Evolutionary conservation across 2,113 vertebrate species (phyloP).

Genomic region (Sturnus vulgaris): DNA sequence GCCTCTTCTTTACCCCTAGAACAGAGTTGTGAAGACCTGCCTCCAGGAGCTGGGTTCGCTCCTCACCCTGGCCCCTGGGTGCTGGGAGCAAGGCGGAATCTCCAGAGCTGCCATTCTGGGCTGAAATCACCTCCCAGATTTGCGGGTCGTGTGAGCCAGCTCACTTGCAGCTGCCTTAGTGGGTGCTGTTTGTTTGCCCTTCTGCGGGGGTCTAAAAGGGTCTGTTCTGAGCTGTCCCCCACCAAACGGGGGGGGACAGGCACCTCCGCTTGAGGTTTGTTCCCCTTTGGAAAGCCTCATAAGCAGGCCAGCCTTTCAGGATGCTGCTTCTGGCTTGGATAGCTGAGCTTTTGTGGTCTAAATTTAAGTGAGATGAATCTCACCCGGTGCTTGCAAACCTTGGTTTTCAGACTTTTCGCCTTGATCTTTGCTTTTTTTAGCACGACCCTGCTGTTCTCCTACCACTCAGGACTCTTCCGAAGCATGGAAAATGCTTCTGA

Average conservation of each 20-base stretch:
- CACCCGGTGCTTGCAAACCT: background rate
- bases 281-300: accelerated
- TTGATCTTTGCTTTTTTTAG: background rate
- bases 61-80: background rate
- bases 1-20: no score
- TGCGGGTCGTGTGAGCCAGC: accelerated
- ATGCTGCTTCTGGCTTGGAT: background rate
- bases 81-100: background rate
- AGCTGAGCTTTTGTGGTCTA: background rate
- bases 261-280: accelerated
- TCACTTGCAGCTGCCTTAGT: accelerated
- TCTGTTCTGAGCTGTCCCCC: background rate
- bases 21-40: accelerated
- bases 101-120: accelerated
- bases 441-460: background rate
- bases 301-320: background rate
- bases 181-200: background rate
- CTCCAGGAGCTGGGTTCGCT: background rate
- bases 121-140: background rate
- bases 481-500: background rate
- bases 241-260: no score
- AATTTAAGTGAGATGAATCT: background rate
- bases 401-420: background rate
- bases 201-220: accelerated
- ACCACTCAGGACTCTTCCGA: background rate